Conservation (phyloP, 1,140 invertebrate genomes). For the Brachionus asplanchnoidis region DNA sequence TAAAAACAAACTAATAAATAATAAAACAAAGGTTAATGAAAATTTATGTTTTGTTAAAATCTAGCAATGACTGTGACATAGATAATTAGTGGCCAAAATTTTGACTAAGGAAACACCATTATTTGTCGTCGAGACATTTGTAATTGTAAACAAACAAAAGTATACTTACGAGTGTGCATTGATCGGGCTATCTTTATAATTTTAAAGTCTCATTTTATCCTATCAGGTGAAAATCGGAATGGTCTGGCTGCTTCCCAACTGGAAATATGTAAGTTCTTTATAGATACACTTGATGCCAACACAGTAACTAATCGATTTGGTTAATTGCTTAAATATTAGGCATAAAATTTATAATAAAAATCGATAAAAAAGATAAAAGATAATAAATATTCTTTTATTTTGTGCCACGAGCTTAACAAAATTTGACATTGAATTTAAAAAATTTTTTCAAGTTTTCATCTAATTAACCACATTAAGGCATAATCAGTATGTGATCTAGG, state of each 20-base stretch:
- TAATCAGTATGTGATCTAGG: neutral
- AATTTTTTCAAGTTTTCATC: neutral
- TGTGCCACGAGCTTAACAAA: neutral
- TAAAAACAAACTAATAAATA: neutral
- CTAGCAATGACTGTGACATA: neutral
- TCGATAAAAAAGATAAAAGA: neutral
- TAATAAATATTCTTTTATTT: neutral
- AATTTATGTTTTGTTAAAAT: neutral
- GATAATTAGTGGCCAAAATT: neutral
- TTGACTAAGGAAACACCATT: neutral
- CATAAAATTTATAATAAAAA: neutral
- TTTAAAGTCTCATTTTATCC: neutral
- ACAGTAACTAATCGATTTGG: neutral
- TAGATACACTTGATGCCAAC: neutral
- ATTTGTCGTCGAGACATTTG: neutral
- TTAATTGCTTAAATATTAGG: neutral
- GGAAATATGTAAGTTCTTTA: neutral
- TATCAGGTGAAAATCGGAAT: neutral
- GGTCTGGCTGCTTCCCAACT: neutral
- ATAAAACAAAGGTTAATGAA: neutral
- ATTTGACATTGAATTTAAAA: neutral
- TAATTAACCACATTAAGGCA: neutral
- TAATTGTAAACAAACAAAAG: neutral
- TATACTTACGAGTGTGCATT: neutral
- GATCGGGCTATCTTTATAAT: neutral